phyloP scores from a whole-genome alignment of 2,113 vertebrate genomes.

The Odontesthes bonariensis region DNA sequence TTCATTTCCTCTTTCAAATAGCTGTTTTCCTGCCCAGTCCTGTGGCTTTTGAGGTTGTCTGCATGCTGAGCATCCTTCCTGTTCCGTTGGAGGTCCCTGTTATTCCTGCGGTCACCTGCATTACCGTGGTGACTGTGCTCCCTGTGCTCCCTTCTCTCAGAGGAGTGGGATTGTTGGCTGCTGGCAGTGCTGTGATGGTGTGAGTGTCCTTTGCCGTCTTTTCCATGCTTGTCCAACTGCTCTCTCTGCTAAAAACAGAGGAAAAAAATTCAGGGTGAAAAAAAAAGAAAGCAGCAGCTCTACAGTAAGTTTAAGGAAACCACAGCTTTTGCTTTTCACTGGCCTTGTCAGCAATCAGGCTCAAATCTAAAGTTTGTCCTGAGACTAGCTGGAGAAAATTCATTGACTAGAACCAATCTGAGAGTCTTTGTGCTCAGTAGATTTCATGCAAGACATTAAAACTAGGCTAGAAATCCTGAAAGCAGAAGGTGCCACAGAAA shows the following conservation, averaged over 20 bases:
- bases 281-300: neutral
- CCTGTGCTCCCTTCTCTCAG: conserved; percentile 33
- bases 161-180: neutral
- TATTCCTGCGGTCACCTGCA: conserved; percentile 9
- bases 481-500: no score
- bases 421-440: no score
- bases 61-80: neutral
- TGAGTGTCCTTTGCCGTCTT: conserved; percentile 12
- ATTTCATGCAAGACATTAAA: no score
- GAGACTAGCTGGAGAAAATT: no score
- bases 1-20: conserved; percentile 66
- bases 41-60: neutral
- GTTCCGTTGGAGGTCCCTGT: conserved; percentile 20
- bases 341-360: no score
- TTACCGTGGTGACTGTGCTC: neutral
- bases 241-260: conserved; percentile 27
- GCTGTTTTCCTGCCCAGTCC: conserved; percentile 15
- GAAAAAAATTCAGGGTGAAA: neutral
- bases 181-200: conserved; percentile 9
- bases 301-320: no score
- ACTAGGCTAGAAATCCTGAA: no score
- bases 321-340: no score
- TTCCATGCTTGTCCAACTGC: conserved; percentile 1
- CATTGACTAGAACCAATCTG: no score
- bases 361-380: no score